Evolutionary conservation across 2,888 invertebrate species (phyloP).

Genomic region (Calameuta pallipes): DNA sequence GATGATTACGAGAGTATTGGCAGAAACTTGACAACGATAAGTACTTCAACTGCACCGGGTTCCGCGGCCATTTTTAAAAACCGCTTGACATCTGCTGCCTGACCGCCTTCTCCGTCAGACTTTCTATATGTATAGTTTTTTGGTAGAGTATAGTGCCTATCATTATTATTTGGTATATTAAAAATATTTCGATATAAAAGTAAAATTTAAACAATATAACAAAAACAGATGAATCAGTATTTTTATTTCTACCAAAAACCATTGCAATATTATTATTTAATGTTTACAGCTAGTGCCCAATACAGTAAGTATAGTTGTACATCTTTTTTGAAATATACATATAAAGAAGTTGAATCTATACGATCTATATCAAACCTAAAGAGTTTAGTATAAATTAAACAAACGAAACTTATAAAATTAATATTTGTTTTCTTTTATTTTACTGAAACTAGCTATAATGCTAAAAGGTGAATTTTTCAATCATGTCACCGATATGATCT

Average conservation of each 20-base stretch:
- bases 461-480: background rate
- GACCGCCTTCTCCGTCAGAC: background rate
- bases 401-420: background rate
- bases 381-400: background rate
- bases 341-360: background rate
- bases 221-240: background rate
- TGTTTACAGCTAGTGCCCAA: background rate
- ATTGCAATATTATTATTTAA: background rate
- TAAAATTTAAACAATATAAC: background rate
- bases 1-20: background rate
- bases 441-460: background rate
- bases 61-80: slow-evolving; percentile 7
- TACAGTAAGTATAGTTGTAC: background rate
- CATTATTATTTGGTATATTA: background rate
- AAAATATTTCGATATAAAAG: background rate
- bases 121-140: background rate
- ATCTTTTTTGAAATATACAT: background rate
- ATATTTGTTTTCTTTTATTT: background rate
- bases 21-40: background rate
- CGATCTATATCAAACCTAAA: background rate
- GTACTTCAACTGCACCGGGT: background rate
- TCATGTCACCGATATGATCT: background rate
- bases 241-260: background rate
- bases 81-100: background rate
- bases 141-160: background rate